Base-by-base conservation (phyloP, 2,888 invertebrate species). In the Sinhomidia bicolor region DNA sequence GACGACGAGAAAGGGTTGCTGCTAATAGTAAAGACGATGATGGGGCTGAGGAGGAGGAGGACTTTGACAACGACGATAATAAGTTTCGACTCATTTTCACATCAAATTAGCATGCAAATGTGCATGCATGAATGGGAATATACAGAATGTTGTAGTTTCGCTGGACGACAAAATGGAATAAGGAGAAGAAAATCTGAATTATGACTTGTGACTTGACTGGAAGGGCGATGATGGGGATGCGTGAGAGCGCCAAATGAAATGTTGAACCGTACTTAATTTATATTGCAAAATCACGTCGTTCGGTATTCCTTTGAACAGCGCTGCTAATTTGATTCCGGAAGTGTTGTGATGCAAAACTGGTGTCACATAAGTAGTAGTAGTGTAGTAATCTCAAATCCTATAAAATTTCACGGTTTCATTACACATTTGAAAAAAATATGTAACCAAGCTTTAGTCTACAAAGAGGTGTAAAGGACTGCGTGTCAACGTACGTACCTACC, bases 91-190 rank as follows among this genome's bases (percentile, higher is more conserved):
- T 74, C 74, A 74, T 74, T 74, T 44, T 74, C 47, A 26, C 74
- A 23, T 47, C 26, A 74, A 23, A 74, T 74, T 74, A 74, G 74
- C 74, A 74, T 74, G 74, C 74, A 26, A 26, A 74, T 47, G 47
- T 47, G 74, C 74, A 74, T 47, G 74, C 74, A 29, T n/a, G n/a
- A n/a, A n/a, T n/a, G 6, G 9, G 26, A 12, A 41, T 26, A 47
- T 26, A 1, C 10, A 41, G 41, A 41, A 9, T 51, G 17, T 12
- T 51, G 1, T 9, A 2, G 51, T 17, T 51, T n/a, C n/a, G n/a
- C 65, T 26, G 65, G n/a, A 29, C 32, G 44, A 14, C 26, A 74
- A n/a, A 68, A 74, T 47, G 74, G n/a, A n/a, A n/a, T n/a, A n/a
- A n/a, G n/a, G n/a, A n/a, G n/a, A n/a, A n/a, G n/a, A 47, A 12